Evolutionary conservation across 2,797 vertebrate species (phyloP), one percentile per base, ranked within the genome.

Genomic region (Phoebastria nigripes): DNA sequence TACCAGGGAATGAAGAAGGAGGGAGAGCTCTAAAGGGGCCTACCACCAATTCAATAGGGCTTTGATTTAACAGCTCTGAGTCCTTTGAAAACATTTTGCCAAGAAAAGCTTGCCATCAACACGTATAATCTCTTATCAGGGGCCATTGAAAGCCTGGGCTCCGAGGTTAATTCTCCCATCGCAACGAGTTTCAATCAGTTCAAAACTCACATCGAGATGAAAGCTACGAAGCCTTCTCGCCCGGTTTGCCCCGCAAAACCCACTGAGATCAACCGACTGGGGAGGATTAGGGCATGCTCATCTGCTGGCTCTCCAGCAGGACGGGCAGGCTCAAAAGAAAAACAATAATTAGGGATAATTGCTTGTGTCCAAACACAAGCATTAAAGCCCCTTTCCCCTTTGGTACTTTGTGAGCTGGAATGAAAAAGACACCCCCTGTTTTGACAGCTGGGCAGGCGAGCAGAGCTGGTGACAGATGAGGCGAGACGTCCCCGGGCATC

Each of bases 301-400:
- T 98, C 98, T 98, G 98, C 98, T 98, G 98, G 99, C 99, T 99
- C 99, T 99, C 98, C 99, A 98, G 99, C 98, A 97, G 98, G 99
- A 99, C 98, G 98, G 99, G 98, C 98, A 99, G 98, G 99, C 99
- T 99, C 99, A 99, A 99, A 99, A 99, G 99, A 99, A 99, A 99
- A 99, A 99, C 99, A 99, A 99, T 99, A 99, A 99, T 99, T 99
- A 99, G 99, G 99, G 99, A 99, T 99, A 99, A 99, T 99, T 99
- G 99, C 99, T 99, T 99, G 99, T 99, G 99, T 99, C 99, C 99
- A 99, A 99, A 99, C 99, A 99, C 98, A 98, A 98, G 99, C 99
- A 98, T 99, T 99, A 99, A 99, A 99, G 99, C 98, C 98, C 98
- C 98, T 96, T 98, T 98, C 97, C 97, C 97, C 98, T 99, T 99